Evolutionary conservation across 2,797 vertebrate genomes (phyloP), one percentile per base, ranked within the genome.

Genomic region (Spinibarbus caldwelli): DNA sequence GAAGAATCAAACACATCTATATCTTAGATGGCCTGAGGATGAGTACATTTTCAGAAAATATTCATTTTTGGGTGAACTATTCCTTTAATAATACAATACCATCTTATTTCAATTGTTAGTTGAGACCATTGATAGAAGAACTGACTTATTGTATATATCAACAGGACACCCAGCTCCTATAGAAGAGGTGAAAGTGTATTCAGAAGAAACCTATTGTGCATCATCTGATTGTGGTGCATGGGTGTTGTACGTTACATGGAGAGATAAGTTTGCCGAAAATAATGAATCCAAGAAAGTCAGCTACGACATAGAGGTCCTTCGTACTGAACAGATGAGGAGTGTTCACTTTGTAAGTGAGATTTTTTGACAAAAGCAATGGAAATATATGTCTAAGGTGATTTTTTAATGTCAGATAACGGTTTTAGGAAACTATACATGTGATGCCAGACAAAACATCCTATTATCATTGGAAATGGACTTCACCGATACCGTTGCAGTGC

Each of bases 381-480:
- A 43, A 43, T 6, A n/a, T 66, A 73, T 36, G 6, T 29, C n/a
- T 62, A 9, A 23, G 52, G 31, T 34, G 0, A 0, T 59, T 43
- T 73, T 21, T 23, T 4, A 11, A 9, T 79, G 19, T 23, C 6
- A n/a, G 41, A 43, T 3, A 12, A 26, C 43, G 86, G 68, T 87
- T 36, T 87, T 78, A 95, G 95, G 92, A 91, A 10, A 57, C 87
- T 36, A 71, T 93, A 47, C 3, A 52, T 10, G 88, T 94, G 82
- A 76, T 2, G 2, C 78, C 72, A 7, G 73, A 91, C 1, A 86
- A 67, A 21, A 47, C 78, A 0, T 89, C 83, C 17, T 83, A 64
- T 6, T 89, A 93, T 78, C 85, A 76, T 10, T 93, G 94, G 95
- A 93, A 34, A 17, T 94, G 93, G 94, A 93, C n/a, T 0, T 93